A percentile compares a stretch with the other conserved stretches of the same genome.
Conservation (phyloP, 2,797 vertebrate genomes). For the Scarus forsteni region DNA sequence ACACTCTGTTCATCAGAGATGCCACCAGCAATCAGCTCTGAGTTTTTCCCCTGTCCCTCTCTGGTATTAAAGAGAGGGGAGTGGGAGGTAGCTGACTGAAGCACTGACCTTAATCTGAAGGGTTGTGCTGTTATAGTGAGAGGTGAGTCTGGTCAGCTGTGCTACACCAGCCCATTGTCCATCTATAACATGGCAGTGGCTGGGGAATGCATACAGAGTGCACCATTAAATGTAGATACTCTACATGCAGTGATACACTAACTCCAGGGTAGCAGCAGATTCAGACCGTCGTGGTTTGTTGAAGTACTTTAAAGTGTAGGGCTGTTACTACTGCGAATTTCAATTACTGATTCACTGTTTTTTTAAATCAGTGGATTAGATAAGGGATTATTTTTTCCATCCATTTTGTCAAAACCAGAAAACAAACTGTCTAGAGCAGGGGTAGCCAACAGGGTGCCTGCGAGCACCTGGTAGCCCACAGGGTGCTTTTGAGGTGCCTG, state of each 20-base stretch:
- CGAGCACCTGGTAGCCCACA: no score
- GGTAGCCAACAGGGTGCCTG: no score
- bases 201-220: conserved; percentile 75
- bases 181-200: conserved; percentile 54
- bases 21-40: conserved; percentile 65
- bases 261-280: conserved; percentile 25
- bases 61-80: conserved; percentile 64
- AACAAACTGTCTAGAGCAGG: no score
- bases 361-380: no score
- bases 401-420: no score
- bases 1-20: conserved; percentile 78
- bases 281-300: conserved; percentile 21
- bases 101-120: conserved; percentile 85
- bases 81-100: conserved; percentile 64
- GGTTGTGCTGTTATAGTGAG: conserved; percentile 64
- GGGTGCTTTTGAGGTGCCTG: no score
- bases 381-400: no score
- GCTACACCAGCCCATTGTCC: conserved; percentile 59
- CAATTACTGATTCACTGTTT: no score
- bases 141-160: conserved; percentile 83
- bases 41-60: conserved; percentile 45
- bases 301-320: neutral
- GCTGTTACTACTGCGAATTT: no score
- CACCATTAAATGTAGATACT: conserved; percentile 73
- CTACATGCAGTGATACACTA: conserved; percentile 28